Percentiles rank a stretch among this genome's conserved stretches.
Conservation (phyloP, 23 tunicate genomes). For the Styela plicata region DNA sequence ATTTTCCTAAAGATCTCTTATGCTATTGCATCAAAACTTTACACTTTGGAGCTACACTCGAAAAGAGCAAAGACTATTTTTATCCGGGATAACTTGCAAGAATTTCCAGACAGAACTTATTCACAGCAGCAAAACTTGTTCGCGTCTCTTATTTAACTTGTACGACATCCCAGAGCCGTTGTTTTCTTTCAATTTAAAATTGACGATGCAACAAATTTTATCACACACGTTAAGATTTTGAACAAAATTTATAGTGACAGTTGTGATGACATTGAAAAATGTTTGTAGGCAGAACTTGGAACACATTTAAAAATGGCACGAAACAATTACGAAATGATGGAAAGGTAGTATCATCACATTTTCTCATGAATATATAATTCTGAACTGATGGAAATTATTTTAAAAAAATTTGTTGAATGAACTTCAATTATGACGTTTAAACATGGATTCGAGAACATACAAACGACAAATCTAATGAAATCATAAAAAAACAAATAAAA, state of each 20-base stretch:
- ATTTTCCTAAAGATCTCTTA: neutral
- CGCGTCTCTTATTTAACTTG: neutral
- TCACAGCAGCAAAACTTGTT: neutral
- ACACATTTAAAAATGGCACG: neutral
- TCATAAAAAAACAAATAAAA: too few relatives aligned
- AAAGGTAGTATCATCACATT: constrained; percentile 20
- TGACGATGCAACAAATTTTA: neutral
- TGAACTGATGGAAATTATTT: constrained; percentile 8
- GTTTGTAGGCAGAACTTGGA: neutral
- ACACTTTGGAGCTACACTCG: neutral
- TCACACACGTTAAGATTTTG: neutral
- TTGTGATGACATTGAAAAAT: too few relatives aligned
- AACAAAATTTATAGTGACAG: neutral
- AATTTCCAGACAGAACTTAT: neutral
- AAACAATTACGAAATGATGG: constrained; percentile 2
- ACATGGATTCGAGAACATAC: constrained; percentile 19
- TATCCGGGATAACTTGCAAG: neutral
- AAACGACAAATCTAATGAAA: too few relatives aligned
- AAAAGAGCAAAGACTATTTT: neutral
- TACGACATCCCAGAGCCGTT: constrained; percentile 4
- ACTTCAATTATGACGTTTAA: constrained; percentile 19
- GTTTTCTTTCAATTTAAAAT: neutral
- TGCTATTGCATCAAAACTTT: neutral
- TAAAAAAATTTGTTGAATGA: constrained; percentile 43
- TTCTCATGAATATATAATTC: constrained; percentile 31